phyloP scores from a whole-genome alignment of 2,113 vertebrate genomes.

The Proterorhinus semilunaris region DNA sequence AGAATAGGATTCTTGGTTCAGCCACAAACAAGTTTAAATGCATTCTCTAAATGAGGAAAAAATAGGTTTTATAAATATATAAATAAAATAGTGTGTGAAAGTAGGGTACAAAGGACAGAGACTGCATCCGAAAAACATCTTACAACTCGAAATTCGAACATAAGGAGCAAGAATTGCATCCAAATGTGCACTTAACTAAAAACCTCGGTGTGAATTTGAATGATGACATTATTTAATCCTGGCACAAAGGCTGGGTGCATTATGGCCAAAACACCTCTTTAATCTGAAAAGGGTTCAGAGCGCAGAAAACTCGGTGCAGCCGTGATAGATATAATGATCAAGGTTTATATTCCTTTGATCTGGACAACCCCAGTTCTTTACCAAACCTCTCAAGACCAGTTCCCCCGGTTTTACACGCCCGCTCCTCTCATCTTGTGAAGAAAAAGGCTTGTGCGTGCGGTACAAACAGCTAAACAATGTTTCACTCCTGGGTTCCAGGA shows the following conservation, averaged over 20 bases:
- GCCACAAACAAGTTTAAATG: not conserved
- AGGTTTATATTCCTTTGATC: conserved; percentile 74
- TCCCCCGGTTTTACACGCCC: conserved; percentile 45
- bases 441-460: conserved; percentile 64
- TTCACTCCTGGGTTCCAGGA: conserved; percentile 70
- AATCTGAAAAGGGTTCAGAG: conserved; percentile 34
- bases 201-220: conserved; percentile 27
- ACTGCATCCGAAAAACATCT: not conserved
- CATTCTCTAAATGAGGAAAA: not conserved
- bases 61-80: not conserved
- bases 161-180: conserved; percentile 9
- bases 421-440: conserved; percentile 72
- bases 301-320: conserved; percentile 29
- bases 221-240: conserved; percentile 11
- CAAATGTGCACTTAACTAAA: conserved; percentile 21
- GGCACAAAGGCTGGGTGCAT: conserved; percentile 14
- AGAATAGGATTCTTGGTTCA: not conserved
- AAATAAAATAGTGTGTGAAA: not conserved
- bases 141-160: not conserved
- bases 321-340: conserved; percentile 59
- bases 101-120: not conserved
- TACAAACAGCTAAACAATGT: conserved; percentile 63
- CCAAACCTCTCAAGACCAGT: conserved; percentile 68
- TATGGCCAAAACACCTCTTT: conserved; percentile 36
- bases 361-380: conserved; percentile 65